Conservation (phyloP, 2,888 invertebrate genomes). For the Diachrysia chrysitis region DNA sequence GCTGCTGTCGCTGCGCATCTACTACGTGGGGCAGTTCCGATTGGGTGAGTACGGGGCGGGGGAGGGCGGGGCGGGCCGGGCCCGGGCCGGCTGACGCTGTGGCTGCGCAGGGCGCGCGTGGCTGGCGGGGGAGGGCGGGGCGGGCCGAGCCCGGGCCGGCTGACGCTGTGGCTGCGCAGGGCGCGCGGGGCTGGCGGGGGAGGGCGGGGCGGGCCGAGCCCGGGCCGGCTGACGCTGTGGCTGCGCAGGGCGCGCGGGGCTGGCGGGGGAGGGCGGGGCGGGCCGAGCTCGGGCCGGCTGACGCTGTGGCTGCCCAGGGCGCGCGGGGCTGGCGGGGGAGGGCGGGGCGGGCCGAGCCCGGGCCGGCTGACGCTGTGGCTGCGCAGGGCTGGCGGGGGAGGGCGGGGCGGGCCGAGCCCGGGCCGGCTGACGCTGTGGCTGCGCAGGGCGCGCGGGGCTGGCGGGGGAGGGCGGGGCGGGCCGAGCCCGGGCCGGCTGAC, state of each 20-base stretch:
- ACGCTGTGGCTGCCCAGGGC: conserved; percentile 84
- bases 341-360: conserved; percentile 94
- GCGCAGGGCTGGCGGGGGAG: too few species aligned
- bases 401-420: too few species aligned
- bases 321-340: conserved; percentile 73
- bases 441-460: too few species aligned
- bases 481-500: too few species aligned
- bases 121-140: conserved; percentile 82
- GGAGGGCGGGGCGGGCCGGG: neutral
- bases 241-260: conserved; percentile 80
- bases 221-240: conserved; percentile 76
- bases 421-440: too few species aligned
- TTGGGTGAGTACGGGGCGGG: conserved; percentile 82
- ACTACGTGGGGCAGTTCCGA: conserved; percentile 94
- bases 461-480: too few species aligned
- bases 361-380: too few species aligned
- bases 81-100: conserved; percentile 72
- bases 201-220: conserved; percentile 90
- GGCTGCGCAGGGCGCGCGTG: conserved; percentile 82
- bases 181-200: conserved; percentile 65
- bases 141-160: conserved; percentile 84
- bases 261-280: conserved; percentile 87
- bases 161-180: conserved; percentile 84
- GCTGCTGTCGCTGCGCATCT: conserved; percentile 92
- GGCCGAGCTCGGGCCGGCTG: conserved; percentile 79